Percentiles rank a stretch among this genome's conserved stretches.
Evolutionary conservation across 2,797 vertebrate species (phyloP).

Genomic region (Aselliscus stoliczkanus): DNA sequence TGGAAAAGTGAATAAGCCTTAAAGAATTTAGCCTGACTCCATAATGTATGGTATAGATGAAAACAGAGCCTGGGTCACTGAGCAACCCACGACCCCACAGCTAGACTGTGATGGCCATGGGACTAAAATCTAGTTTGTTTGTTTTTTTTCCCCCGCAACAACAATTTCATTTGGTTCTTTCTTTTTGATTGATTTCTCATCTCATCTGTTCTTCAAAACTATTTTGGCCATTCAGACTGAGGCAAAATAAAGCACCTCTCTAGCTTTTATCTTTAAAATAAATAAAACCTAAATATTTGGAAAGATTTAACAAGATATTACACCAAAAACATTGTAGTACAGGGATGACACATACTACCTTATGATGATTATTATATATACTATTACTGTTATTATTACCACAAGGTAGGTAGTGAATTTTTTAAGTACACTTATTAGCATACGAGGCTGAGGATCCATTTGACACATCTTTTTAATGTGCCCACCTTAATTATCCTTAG

Average conservation of each 20-base stretch:
- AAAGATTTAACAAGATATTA: slow-evolving; percentile 4
- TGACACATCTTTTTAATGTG: slow-evolving; percentile 33
- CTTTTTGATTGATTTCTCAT: background rate
- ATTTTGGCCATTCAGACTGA: background rate
- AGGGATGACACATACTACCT: background rate
- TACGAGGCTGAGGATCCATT: background rate
- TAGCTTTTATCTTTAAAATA: slow-evolving; percentile 29
- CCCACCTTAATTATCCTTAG: slow-evolving; percentile 12
- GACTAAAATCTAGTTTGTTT: background rate
- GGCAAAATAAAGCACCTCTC: background rate
- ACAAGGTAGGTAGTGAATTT: background rate
- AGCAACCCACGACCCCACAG: background rate
- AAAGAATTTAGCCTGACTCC: background rate
- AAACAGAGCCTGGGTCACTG: background rate
- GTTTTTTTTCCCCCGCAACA: background rate
- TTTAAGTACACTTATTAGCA: background rate
- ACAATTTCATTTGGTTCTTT: background rate
- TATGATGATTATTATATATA: background rate
- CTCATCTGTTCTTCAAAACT: slow-evolving; percentile 12
- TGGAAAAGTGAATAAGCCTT: background rate
- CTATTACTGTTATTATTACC: background rate
- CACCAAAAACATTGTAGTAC: background rate
- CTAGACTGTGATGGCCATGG: background rate
- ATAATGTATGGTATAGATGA: background rate
- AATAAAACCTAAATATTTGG: background rate